Percentiles rank a stretch among this genome's conserved stretches.
These are phyloP conservation scores for Rhorus exstirpatorius DNA, from an alignment of 2,888 invertebrate genomes.

Conservation along the genomic window DNA sequence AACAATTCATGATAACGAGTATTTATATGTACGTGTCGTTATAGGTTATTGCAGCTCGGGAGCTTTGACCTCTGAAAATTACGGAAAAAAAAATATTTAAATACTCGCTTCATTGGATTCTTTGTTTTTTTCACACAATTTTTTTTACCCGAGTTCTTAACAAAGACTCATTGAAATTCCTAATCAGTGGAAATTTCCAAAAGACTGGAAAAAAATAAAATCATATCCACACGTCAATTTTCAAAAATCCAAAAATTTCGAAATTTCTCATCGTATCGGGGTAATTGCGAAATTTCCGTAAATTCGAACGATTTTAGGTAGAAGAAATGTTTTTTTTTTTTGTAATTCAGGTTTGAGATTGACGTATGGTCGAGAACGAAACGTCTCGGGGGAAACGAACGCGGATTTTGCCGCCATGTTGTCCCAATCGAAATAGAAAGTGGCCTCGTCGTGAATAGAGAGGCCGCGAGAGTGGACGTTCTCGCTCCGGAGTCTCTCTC, in stretches of 20 bases:
- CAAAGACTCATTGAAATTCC: not conserved
- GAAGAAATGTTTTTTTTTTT: no score
- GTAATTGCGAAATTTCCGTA: no score
- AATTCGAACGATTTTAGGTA: constrained; percentile 12
- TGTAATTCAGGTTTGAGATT: no score
- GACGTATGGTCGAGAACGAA: not conserved
- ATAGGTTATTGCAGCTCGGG: not conserved
- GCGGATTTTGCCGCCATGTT: constrained; percentile 70
- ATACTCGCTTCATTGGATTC: not conserved
- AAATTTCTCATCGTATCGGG: no score
- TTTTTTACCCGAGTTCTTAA: not conserved
- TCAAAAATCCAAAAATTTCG: not conserved
- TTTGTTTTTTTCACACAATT: no score
- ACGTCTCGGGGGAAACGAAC: constrained; percentile 31
- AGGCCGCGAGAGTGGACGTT: constrained; percentile 69
- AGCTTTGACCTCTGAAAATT: no score
- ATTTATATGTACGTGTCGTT: constrained; percentile 16
- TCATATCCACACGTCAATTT: no score
- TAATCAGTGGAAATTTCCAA: no score
- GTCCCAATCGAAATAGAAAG: constrained; percentile 79
- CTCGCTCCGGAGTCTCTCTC: constrained; percentile 65
- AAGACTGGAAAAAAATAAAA: not conserved
- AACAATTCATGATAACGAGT: constrained; percentile 32
- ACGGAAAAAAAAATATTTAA: not conserved
- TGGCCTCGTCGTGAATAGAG: constrained; percentile 71